phyloP scores from a whole-genome alignment of 2,113 vertebrate species.

The Saimiri boliviensis region DNA sequence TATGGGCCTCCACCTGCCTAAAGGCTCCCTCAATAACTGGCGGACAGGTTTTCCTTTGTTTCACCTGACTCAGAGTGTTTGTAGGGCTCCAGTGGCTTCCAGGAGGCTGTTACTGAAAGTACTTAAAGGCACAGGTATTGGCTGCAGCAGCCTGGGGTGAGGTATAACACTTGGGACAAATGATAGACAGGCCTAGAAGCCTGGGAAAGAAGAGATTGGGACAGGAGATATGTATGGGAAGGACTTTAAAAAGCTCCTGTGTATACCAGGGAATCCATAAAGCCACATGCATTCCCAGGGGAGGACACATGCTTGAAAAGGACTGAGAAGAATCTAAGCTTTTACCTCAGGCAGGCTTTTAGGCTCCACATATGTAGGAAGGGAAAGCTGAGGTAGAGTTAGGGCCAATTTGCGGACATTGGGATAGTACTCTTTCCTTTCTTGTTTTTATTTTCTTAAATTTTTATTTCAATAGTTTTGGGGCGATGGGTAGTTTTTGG shows the following conservation, averaged over 20 bases:
- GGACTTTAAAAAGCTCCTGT: neutral
- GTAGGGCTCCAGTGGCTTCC: neutral
- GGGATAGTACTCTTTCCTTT: neutral
- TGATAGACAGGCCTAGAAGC: neutral
- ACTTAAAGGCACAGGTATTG: conserved; percentile 36
- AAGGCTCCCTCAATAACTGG: neutral
- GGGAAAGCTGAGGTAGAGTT: conserved; percentile 3
- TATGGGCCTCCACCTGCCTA: conserved; percentile 7
- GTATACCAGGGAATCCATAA: neutral
- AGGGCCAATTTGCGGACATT: neutral
- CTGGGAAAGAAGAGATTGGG: neutral
- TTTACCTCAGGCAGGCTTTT: neutral
- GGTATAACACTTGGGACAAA: neutral
- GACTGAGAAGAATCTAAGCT: neutral
- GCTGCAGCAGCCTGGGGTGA: neutral
- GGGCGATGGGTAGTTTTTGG: no score
- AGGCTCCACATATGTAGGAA: neutral
- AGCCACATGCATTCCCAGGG: neutral
- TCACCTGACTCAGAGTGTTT: conserved; percentile 5
- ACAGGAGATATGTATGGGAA: neutral
- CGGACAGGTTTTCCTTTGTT: conserved; percentile 35
- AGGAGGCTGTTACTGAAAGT: neutral
- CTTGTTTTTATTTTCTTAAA: neutral
- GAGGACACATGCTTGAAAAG: neutral
- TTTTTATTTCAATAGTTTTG: neutral